Conservation (phyloP, 2,797 vertebrate species). For the Benthosema pterotum region DNA sequence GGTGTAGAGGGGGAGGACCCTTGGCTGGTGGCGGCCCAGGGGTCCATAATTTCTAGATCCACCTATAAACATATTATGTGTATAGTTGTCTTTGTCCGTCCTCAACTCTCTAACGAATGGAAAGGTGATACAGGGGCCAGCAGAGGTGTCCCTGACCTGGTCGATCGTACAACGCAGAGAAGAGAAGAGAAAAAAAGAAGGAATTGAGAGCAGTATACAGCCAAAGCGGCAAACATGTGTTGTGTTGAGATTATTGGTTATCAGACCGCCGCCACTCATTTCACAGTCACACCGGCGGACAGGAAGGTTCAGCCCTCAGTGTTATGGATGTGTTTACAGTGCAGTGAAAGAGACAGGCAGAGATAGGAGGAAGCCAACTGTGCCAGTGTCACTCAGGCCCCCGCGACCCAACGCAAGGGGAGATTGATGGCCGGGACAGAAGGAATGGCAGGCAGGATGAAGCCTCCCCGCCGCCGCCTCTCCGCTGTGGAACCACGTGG, state of each 20-base stretch:
- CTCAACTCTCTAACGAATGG: slow-evolving; percentile 35
- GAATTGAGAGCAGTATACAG: slow-evolving; percentile 29
- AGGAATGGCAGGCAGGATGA: slow-evolving; percentile 66
- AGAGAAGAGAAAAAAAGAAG: too few species aligned
- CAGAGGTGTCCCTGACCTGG: slow-evolving; percentile 28
- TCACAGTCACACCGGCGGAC: slow-evolving; percentile 51
- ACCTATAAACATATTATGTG: slow-evolving; percentile 22
- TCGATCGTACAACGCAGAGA: slow-evolving; percentile 3
- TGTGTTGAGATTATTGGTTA: slow-evolving; percentile 53
- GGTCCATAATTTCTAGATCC: too few species aligned
- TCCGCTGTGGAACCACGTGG: slow-evolving; percentile 44
- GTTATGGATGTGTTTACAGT: slow-evolving; percentile 53
- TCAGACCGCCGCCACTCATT: slow-evolving; percentile 48
- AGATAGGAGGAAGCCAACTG: slow-evolving; percentile 53
- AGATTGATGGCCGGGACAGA: slow-evolving; percentile 67
- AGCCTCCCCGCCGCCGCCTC: slow-evolving; percentile 62
- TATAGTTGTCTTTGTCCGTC: slow-evolving; percentile 13
- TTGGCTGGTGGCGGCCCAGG: too few species aligned
- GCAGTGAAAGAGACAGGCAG: slow-evolving; percentile 13
- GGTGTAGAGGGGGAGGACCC: too few species aligned
- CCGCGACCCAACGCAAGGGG: slow-evolving; percentile 46
- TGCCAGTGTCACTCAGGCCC: slow-evolving; percentile 67
- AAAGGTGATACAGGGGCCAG: slow-evolving; percentile 26
- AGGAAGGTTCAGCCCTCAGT: slow-evolving; percentile 26
- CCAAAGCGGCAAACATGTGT: slow-evolving; percentile 30